These are phyloP conservation scores for Hartigia nigra DNA, from an alignment of 2,888 invertebrate species.

Conservation along the genomic window DNA sequence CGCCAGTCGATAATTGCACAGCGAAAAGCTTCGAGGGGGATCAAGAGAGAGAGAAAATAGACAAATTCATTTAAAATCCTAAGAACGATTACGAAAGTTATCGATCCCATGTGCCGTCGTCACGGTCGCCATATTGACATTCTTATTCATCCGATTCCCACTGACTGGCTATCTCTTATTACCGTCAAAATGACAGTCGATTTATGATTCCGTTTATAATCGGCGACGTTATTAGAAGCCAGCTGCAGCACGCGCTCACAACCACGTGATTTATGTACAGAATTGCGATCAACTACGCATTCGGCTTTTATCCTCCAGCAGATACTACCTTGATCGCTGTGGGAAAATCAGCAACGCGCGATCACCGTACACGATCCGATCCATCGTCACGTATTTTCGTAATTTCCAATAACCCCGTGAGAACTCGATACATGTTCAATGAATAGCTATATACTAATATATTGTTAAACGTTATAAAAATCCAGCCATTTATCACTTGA, in stretches of 20 bases:
- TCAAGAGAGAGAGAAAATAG: not conserved
- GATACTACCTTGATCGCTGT: slow-evolving; percentile 2
- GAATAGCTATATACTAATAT: not conserved
- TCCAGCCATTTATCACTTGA: not conserved
- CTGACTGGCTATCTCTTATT: not conserved
- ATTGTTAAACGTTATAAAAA: not conserved
- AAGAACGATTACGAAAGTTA: not conserved
- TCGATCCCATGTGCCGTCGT: not conserved
- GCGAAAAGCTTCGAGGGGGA: not conserved
- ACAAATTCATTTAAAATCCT: not conserved
- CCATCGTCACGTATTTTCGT: not conserved
- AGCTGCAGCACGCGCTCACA: not conserved
- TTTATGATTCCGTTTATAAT: slow-evolving; percentile 21
- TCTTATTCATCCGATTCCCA: not conserved
- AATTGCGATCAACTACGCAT: not conserved
- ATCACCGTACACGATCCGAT: not conserved
- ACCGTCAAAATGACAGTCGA: slow-evolving; percentile 11
- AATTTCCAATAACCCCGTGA: not conserved
- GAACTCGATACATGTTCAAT: not conserved
- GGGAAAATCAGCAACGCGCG: slow-evolving; percentile 1
- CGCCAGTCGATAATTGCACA: not conserved
- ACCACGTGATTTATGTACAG: slow-evolving; percentile 20
- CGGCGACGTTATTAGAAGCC: slow-evolving; percentile 10
- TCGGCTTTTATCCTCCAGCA: not conserved
- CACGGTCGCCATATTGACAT: not conserved